Evolutionary conservation across 35 echinoderm and acorn worm species (phyloP).

Genomic region (Strongylocentrotus purpuratus): DNA sequence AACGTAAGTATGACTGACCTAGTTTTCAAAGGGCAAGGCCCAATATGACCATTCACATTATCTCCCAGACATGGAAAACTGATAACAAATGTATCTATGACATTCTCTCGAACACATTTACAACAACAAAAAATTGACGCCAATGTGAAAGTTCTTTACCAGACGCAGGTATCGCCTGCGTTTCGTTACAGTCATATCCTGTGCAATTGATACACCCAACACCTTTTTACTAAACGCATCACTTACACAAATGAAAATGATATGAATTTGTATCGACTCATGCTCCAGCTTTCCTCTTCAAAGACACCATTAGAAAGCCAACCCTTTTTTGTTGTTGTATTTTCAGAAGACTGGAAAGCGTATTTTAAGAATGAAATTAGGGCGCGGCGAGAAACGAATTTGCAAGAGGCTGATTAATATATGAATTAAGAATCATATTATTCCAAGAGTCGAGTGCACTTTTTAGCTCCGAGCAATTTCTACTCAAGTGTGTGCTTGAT

Average conservation of each 20-base stretch:
- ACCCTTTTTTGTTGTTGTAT: not conserved
- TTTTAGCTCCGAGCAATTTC: not conserved
- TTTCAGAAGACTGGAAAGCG: not conserved
- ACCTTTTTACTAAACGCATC: constrained; percentile 10
- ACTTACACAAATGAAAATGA: constrained; percentile 19
- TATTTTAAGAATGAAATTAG: constrained; percentile 8
- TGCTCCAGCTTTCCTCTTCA: not conserved
- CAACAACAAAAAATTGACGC: not conserved
- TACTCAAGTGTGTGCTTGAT: not conserved
- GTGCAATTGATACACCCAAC: not conserved
- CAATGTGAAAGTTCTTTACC: not conserved
- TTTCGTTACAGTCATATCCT: not conserved
- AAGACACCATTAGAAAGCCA: not conserved
- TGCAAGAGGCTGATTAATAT: not conserved
- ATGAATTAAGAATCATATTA: constrained; percentile 4
- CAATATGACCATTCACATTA: too few species aligned
- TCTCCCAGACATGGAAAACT: not conserved
- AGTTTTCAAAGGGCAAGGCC: not conserved
- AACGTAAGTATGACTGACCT: not conserved
- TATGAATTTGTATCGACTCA: not conserved
- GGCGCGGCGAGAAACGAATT: constrained; percentile 2
- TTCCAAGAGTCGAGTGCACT: not conserved
- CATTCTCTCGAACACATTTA: not conserved
- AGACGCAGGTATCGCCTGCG: not conserved
- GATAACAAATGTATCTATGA: not conserved